A percentile compares a stretch with the other conserved stretches of the same genome.
phyloP scores from a whole-genome alignment of 2,888 invertebrate genomes.

The Cantharis rufa region DNA sequence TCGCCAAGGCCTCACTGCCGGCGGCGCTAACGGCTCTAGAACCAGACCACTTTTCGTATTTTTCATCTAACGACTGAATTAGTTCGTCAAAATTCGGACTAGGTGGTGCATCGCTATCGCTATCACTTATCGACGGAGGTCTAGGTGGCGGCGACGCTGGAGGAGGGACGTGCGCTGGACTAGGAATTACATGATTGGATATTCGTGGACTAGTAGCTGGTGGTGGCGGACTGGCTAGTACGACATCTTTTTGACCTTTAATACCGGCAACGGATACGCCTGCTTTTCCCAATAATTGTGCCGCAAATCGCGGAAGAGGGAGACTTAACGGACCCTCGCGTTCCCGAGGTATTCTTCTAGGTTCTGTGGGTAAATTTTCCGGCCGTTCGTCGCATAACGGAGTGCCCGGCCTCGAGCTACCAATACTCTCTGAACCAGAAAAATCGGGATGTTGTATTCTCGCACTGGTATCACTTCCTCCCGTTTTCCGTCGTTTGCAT shows the following conservation, averaged over 20 bases:
- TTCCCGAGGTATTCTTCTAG: constrained; percentile 64
- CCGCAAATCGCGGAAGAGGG: constrained; percentile 87
- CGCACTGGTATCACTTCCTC: constrained; percentile 47
- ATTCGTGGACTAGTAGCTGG: constrained; percentile 57
- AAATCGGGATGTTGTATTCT: constrained; percentile 59
- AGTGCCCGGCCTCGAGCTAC: constrained; percentile 82
- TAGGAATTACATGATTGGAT: constrained; percentile 47
- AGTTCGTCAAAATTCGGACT: constrained; percentile 87
- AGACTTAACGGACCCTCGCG: constrained; percentile 75
- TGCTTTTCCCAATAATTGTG: constrained; percentile 52
- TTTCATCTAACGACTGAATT: constrained; percentile 89
- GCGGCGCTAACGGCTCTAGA: constrained; percentile 65
- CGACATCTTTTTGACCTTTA: constrained; percentile 50
- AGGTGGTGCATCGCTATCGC: constrained; percentile 71
- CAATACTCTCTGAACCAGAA: constrained; percentile 65
- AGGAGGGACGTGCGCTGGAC: constrained; percentile 56
- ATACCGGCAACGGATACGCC: constrained; percentile 54
- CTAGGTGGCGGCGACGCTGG: constrained; percentile 69
- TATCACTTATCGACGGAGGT: constrained; percentile 76
- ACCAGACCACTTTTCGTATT: constrained; percentile 88
- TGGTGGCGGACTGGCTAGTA: constrained; percentile 53
- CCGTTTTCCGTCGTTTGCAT: constrained; percentile 62
- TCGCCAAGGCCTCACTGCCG: constrained; percentile 59
- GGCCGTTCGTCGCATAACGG: constrained; percentile 82
- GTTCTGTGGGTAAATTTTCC: constrained; percentile 76